phyloP scores from a whole-genome alignment of 2,888 invertebrate genomes.

The Drosophila barbarae region DNA sequence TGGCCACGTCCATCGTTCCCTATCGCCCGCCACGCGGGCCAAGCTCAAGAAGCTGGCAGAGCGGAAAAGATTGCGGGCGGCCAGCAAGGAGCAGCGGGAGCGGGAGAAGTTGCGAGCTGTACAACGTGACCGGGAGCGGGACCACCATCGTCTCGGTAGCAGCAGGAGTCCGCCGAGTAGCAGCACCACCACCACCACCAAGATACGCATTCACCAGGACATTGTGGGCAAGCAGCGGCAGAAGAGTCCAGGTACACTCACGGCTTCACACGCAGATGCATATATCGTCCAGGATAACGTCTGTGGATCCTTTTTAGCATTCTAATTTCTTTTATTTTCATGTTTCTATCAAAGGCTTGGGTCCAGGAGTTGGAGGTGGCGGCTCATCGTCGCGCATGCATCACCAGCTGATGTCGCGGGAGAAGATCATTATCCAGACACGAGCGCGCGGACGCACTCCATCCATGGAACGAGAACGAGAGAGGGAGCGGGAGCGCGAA shows the following conservation, averaged over 20 bases:
- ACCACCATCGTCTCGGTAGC: constrained; percentile 77
- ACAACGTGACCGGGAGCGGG: constrained; percentile 79
- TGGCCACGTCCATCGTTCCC: constrained; percentile 73
- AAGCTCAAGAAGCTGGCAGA: constrained; percentile 78
- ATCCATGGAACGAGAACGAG: constrained; percentile 70
- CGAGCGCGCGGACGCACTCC: constrained; percentile 78
- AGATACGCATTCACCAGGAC: constrained; percentile 77
- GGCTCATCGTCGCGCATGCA: constrained; percentile 64
- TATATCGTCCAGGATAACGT: not conserved
- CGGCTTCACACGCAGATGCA: too few relatives aligned
- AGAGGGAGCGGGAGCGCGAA: constrained; percentile 63
- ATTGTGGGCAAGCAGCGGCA: constrained; percentile 81
- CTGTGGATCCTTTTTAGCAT: too few relatives aligned
- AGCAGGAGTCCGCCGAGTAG: constrained; percentile 77
- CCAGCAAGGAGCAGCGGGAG: constrained; percentile 79
- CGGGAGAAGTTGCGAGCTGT: constrained; percentile 80
- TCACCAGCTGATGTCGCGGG: constrained; percentile 78
- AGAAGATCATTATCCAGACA: constrained; percentile 78
- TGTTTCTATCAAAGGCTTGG: not conserved
- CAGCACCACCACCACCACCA: constrained; percentile 74
- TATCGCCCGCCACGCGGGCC: constrained; percentile 76
- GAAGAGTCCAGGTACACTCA: constrained; percentile 78
- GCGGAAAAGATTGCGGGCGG: constrained; percentile 75
- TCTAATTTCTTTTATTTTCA: not conserved
- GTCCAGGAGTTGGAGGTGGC: constrained; percentile 23